Percentiles rank a stretch among this genome's conserved stretches.
These are phyloP conservation scores for Phengaris arion DNA, from an alignment of 2,888 invertebrate species.

Conservation along the genomic window DNA sequence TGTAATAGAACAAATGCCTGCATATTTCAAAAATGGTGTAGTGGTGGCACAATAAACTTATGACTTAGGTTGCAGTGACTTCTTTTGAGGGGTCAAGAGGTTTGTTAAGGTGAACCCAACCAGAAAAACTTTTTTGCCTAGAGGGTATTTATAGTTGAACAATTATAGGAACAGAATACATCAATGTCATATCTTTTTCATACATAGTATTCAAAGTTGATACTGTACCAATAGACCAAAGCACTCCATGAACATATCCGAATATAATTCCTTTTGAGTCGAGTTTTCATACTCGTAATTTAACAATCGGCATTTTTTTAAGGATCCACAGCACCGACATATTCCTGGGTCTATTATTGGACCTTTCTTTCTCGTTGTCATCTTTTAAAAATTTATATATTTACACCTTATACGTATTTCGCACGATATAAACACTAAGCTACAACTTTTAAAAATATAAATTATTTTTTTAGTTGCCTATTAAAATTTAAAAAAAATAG, in stretches of 20 bases:
- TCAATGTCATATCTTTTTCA: too few relatives aligned
- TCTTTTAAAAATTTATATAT: slow-evolving; percentile 45
- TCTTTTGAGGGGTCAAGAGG: too few relatives aligned
- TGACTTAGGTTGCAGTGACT: too few relatives aligned
- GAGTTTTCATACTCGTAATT: slow-evolving; percentile 65
- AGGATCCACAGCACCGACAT: slow-evolving; percentile 64
- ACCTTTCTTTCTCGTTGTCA: slow-evolving; percentile 52
- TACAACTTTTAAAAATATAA: not conserved
- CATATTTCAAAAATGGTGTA: too few relatives aligned
- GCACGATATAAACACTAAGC: not conserved
- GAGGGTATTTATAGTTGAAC: too few relatives aligned
- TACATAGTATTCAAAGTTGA: not conserved
- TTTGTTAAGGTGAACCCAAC: too few relatives aligned
- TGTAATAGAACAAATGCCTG: too few relatives aligned
- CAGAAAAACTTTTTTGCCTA: too few relatives aligned
- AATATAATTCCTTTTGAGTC: slow-evolving; percentile 64
- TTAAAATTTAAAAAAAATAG: too few relatives aligned
- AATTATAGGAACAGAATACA: too few relatives aligned
- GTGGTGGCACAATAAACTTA: too few relatives aligned
- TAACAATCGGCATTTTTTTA: slow-evolving; percentile 66
- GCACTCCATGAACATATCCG: slow-evolving; percentile 70
- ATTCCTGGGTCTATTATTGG: slow-evolving; percentile 64
- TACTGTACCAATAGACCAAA: slow-evolving; percentile 63
- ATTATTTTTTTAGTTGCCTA: too few relatives aligned
- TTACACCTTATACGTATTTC: not conserved